phyloP scores from a whole-genome alignment of 2,888 invertebrate genomes.

The Blastobasis lacticolella region DNA sequence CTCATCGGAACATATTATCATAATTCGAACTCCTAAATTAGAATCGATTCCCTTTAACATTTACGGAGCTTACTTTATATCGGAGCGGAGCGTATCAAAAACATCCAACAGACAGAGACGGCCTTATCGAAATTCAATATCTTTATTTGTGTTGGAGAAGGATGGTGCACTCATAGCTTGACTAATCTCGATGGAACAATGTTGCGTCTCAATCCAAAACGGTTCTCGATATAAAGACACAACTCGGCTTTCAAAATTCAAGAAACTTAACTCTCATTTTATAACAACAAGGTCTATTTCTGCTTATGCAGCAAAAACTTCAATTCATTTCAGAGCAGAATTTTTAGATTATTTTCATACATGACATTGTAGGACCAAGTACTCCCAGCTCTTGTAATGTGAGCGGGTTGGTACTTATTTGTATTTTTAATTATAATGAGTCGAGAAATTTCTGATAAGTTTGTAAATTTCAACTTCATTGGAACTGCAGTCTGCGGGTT shows the following conservation, averaged over 20 bases:
- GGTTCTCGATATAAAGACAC: slow-evolving; percentile 26
- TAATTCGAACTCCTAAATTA: slow-evolving; percentile 18
- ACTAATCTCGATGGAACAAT: slow-evolving; percentile 65
- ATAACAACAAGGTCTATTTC: slow-evolving; percentile 20
- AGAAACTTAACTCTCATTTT: slow-evolving; percentile 18
- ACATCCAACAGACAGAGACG: slow-evolving; percentile 45
- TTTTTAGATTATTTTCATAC: slow-evolving; percentile 28
- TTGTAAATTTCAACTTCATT: slow-evolving; percentile 24
- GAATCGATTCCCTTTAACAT: slow-evolving; percentile 22
- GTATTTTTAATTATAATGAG: slow-evolving; percentile 26
- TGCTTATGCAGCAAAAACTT: slow-evolving; percentile 9
- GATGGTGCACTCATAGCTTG: slow-evolving; percentile 51
- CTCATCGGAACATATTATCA: slow-evolving; percentile 12
- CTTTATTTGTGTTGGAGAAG: slow-evolving; percentile 64
- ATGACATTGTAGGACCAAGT: slow-evolving; percentile 43
- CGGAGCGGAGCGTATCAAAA: slow-evolving; percentile 32
- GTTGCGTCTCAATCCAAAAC: slow-evolving; percentile 60
- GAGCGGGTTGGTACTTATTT: slow-evolving; percentile 27
- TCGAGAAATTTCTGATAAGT: slow-evolving; percentile 25
- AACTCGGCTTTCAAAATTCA: slow-evolving; percentile 12
- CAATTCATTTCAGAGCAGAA: slow-evolving; percentile 12
- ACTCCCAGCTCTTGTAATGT: slow-evolving; percentile 34
- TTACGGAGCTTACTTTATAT: slow-evolving; percentile 33
- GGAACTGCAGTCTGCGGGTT: slow-evolving; percentile 5
- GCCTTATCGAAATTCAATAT: slow-evolving; percentile 66